These are phyloP conservation scores for Xestobium rufovillosum DNA, from an alignment of 2,888 invertebrate species.

Conservation along the genomic window DNA sequence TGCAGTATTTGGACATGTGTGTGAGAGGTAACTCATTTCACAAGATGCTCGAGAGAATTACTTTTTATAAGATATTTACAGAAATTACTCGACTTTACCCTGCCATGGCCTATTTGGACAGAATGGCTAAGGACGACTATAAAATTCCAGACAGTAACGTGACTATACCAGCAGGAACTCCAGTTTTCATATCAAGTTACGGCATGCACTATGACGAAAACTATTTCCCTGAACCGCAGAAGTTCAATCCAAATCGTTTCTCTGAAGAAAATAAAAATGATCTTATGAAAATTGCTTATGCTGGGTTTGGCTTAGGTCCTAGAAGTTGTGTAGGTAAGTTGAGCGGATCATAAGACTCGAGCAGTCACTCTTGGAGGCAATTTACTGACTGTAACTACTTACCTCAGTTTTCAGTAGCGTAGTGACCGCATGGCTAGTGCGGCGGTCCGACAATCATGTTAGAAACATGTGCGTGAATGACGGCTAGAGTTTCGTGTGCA, in stretches of 20 bases:
- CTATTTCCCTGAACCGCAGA: slow-evolving; percentile 37
- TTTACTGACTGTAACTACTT: no score
- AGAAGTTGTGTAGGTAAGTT: slow-evolving; percentile 23
- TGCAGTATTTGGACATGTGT: slow-evolving; percentile 45
- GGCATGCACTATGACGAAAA: slow-evolving; percentile 37
- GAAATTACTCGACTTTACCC: slow-evolving; percentile 43
- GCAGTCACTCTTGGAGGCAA: no score
- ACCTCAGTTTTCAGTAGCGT: no score
- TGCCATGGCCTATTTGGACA: slow-evolving; percentile 33
- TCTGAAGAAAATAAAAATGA: slow-evolving; percentile 27
- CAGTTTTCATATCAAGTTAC: slow-evolving; percentile 35
- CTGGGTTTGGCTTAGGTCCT: slow-evolving; percentile 21
- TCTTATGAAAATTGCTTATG: slow-evolving; percentile 11
- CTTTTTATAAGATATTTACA: slow-evolving; percentile 25
- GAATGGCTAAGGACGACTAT: slow-evolving; percentile 31
- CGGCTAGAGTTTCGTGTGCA: no score
- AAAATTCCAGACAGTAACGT: slow-evolving; percentile 28
- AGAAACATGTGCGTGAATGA: no score
- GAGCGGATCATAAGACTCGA: no score
- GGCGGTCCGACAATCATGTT: no score
- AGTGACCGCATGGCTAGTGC: no score
- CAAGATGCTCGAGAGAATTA: no score
- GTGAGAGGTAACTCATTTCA: no score
- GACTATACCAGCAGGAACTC: slow-evolving; percentile 34
- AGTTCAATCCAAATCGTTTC: slow-evolving; percentile 41